These are phyloP conservation scores for Diadema setosum DNA, from an alignment of 35 echinoderm and acorn worm species.

Conservation along the genomic window DNA sequence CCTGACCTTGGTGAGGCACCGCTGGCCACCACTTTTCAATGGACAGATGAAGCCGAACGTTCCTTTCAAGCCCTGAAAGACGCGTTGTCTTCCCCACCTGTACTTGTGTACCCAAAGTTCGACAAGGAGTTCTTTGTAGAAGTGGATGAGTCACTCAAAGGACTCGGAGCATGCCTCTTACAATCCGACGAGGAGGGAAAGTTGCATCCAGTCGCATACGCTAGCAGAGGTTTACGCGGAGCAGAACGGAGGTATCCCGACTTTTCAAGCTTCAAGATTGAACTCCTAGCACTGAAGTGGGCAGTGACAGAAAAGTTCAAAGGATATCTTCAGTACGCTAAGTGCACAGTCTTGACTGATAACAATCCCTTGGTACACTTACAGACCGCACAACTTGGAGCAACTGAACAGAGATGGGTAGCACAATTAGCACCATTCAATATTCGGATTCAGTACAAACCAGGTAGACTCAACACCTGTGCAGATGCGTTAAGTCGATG, in stretches of 20 bases:
- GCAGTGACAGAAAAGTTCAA: conserved; percentile 44
- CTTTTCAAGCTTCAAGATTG: conserved; percentile 54
- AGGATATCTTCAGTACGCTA: background rate
- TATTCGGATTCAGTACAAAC: no score
- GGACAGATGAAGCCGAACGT: background rate
- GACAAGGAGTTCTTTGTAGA: background rate
- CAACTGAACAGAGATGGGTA: conserved; percentile 14
- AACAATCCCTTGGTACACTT: conserved; percentile 29
- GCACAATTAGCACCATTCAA: background rate
- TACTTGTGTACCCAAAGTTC: conserved; percentile 21
- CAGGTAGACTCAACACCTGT: no score
- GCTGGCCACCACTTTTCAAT: no score
- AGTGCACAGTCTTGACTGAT: conserved; percentile 4
- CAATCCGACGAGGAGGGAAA: background rate
- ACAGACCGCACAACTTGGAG: background rate
- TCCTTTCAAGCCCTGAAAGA: conserved; percentile 7
- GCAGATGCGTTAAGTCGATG: conserved; percentile 32
- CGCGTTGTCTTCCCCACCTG: background rate
- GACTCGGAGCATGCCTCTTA: conserved; percentile 14
- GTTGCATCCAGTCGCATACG: background rate
- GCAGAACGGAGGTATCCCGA: conserved; percentile 12
- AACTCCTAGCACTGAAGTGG: conserved; percentile 27
- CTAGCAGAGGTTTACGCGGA: conserved; percentile 10
- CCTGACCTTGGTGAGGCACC: no score
- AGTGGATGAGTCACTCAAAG: conserved; percentile 12